phyloP scores from a whole-genome alignment of 2,113 vertebrate genomes.

The Pachyramphus minor region DNA sequence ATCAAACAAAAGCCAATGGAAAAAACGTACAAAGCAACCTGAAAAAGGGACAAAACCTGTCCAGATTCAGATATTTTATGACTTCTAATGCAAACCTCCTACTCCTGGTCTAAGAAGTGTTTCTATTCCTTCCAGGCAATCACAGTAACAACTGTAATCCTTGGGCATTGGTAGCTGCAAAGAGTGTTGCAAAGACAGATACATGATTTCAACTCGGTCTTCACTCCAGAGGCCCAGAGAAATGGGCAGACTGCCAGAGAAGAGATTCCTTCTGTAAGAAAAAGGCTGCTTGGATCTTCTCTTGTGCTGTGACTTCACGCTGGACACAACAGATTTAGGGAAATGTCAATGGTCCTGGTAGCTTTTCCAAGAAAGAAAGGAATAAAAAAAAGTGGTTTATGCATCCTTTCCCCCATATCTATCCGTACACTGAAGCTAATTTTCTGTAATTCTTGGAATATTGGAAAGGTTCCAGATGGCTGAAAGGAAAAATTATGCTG shows the following conservation, averaged over 20 bases:
- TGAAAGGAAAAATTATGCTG: constrained; percentile 5
- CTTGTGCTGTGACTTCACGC: not conserved
- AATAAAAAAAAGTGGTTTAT: not conserved
- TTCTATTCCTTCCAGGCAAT: not conserved
- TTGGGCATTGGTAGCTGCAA: not conserved
- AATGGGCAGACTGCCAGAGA: not conserved
- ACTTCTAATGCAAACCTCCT: not conserved
- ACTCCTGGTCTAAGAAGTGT: not conserved
- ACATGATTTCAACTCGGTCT: not conserved
- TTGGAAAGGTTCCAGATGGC: not conserved
- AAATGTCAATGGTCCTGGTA: not conserved
- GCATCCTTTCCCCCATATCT: not conserved
- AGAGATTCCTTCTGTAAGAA: not conserved
- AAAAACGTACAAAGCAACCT: not conserved
- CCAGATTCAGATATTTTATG: not conserved
- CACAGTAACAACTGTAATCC: not conserved
- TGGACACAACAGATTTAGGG: not conserved
- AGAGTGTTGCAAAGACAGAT: not conserved
- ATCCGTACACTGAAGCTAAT: not conserved
- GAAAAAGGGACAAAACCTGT: not conserved
- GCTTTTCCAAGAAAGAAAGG: not conserved
- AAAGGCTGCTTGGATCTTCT: not conserved
- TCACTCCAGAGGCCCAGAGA: not conserved
- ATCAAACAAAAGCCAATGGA: no score
- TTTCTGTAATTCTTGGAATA: constrained; percentile 31